These are phyloP conservation scores for Masticophis lateralis DNA, from an alignment of 2,797 vertebrate genomes.

Conservation along the genomic window DNA sequence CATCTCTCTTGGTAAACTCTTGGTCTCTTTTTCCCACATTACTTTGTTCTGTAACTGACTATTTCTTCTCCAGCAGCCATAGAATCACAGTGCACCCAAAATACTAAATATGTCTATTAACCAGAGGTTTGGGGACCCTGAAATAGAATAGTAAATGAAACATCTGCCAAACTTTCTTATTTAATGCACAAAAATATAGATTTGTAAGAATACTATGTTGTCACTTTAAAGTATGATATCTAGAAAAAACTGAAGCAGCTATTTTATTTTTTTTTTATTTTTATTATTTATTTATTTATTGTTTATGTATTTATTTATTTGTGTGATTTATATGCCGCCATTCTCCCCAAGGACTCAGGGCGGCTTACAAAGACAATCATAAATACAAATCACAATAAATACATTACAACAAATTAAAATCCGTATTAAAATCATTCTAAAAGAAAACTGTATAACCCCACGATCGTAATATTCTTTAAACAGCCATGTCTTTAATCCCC, in stretches of 20 bases:
- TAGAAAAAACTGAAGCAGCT: not conserved
- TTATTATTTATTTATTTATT: not conserved
- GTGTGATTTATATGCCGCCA: too few relatives aligned
- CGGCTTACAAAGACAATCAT: too few relatives aligned
- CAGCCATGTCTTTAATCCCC: too few relatives aligned
- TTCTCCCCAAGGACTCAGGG: too few relatives aligned
- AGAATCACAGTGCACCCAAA: not conserved
- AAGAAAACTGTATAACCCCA: too few relatives aligned
- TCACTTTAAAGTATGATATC: not conserved
- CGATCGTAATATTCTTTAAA: too few relatives aligned
- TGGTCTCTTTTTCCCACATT: not conserved
- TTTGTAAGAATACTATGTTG: not conserved
- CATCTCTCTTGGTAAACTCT: not conserved
- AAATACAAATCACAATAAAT: too few relatives aligned
- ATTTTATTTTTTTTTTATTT: not conserved
- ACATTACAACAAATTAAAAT: too few relatives aligned
- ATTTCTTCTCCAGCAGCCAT: not conserved
- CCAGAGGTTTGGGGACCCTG: not conserved
- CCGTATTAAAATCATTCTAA: too few relatives aligned
- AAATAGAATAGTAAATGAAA: not conserved
- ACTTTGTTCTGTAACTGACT: not conserved
- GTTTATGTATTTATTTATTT: too few relatives aligned
- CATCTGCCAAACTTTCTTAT: not conserved
- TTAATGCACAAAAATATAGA: not conserved
- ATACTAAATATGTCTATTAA: not conserved